Evolutionary conservation across 2,113 vertebrate species (phyloP).

Genomic region (Pogonocichla stellata): DNA sequence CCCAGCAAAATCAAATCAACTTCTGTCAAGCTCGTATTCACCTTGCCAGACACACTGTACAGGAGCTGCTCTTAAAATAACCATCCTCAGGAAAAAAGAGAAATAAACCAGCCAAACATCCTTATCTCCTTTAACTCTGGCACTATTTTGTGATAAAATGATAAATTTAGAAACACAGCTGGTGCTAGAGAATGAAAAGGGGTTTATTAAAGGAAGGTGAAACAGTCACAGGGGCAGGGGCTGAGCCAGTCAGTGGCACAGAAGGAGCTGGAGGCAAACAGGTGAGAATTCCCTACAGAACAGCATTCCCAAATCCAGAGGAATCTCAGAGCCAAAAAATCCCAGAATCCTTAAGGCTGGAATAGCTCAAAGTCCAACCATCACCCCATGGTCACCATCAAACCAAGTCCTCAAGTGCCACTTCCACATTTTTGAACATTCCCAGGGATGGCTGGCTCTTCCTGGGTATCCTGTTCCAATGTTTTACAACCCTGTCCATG

Average conservation of each 20-base stretch:
- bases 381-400: neutral
- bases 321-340: neutral
- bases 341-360: neutral
- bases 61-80: neutral
- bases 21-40: neutral
- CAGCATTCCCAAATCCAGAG: neutral
- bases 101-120: neutral
- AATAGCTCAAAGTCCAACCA: neutral
- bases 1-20: neutral
- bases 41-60: neutral
- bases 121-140: neutral
- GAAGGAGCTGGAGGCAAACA: accelerated
- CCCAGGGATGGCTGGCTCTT: neutral
- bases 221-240: neutral
- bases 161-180: neutral
- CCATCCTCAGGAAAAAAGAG: neutral
- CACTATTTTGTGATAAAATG: neutral
- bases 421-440: neutral
- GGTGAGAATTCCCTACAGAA: neutral
- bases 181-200: neutral
- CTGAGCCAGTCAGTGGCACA: neutral
- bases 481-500: neutral
- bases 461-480: neutral
- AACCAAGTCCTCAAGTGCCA: neutral
- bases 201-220: neutral